Percentiles rank a stretch among this genome's conserved stretches.
phyloP scores from a whole-genome alignment of 2,113 vertebrate genomes.

The Trogon melanurus region DNA sequence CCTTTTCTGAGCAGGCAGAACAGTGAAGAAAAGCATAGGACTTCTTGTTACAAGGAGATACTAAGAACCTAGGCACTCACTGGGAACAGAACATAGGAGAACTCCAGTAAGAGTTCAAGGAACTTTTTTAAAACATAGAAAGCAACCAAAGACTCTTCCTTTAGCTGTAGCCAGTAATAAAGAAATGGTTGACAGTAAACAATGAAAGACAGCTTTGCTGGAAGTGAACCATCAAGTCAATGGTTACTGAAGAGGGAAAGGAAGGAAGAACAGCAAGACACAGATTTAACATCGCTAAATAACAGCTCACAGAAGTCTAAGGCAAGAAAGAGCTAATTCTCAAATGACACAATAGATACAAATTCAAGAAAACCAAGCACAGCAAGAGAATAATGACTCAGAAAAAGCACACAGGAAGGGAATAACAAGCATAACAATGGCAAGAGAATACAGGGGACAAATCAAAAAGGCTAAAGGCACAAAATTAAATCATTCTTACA shows the following conservation, averaged over 20 bases:
- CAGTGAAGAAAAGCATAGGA: not conserved
- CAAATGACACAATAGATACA: constrained; percentile 3
- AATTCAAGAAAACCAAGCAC: constrained; percentile 14
- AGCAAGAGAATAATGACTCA: constrained; percentile 4
- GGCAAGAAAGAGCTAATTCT: constrained; percentile 25
- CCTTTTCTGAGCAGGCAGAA: not conserved
- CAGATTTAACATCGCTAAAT: not conserved
- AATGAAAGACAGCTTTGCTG: not conserved
- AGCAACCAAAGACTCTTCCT: not conserved
- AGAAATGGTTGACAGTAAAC: not conserved
- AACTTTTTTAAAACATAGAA: not conserved
- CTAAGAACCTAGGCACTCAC: not conserved
- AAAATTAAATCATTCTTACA: not conserved
- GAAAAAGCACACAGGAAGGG: not conserved
- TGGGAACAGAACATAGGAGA: not conserved
- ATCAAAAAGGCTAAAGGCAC: not conserved
- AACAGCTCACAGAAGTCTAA: not conserved
- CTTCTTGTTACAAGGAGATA: not conserved
- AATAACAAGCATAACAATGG: not conserved
- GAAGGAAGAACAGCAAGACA: not conserved
- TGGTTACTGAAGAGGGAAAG: not conserved
- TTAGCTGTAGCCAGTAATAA: not conserved
- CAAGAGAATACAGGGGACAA: not conserved
- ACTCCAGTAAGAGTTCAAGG: not conserved
- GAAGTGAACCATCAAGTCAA: not conserved